Evolutionary conservation across 2,113 vertebrate species (phyloP).

Genomic region (Callocephalon fimbriatum): DNA sequence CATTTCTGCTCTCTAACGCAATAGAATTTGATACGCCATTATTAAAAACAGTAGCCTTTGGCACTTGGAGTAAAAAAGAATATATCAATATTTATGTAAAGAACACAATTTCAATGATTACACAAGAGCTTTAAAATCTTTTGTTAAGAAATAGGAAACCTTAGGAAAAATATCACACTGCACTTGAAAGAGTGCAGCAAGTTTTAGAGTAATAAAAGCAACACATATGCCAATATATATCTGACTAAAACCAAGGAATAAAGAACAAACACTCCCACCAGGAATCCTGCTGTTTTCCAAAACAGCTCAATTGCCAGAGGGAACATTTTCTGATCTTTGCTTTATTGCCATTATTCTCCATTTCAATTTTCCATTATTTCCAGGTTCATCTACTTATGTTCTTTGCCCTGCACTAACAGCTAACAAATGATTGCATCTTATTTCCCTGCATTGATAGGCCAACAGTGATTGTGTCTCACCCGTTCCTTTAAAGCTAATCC

Average conservation of each 20-base stretch:
- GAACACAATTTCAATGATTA: slow-evolving; percentile 82
- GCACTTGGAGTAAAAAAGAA: slow-evolving; percentile 89
- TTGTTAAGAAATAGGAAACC: slow-evolving; percentile 84
- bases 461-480: slow-evolving; percentile 37
- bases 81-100: slow-evolving; percentile 86
- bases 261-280: slow-evolving; percentile 70
- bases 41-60: slow-evolving; percentile 90
- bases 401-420: slow-evolving; percentile 55
- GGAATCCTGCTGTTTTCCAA: slow-evolving; percentile 68
- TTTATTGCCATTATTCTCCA: slow-evolving; percentile 80
- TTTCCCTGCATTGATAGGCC: slow-evolving; percentile 45
- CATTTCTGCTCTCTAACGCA: slow-evolving; percentile 77
- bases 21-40: slow-evolving; percentile 79
- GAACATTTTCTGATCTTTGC: slow-evolving; percentile 70
- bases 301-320: slow-evolving; percentile 71
- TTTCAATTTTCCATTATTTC: slow-evolving; percentile 70
- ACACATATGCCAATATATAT: slow-evolving; percentile 61
- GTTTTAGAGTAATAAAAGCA: slow-evolving; percentile 76
- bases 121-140: slow-evolving; percentile 85
- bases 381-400: slow-evolving; percentile 55
- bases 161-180: slow-evolving; percentile 81
- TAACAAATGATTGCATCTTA: slow-evolving; percentile 54
- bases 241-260: slow-evolving; percentile 69
- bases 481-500: slow-evolving; percentile 50
- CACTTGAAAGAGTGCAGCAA: slow-evolving; percentile 80